These are phyloP conservation scores for Andrena minutula DNA, from an alignment of 2,888 invertebrate species.

Conservation along the genomic window DNA sequence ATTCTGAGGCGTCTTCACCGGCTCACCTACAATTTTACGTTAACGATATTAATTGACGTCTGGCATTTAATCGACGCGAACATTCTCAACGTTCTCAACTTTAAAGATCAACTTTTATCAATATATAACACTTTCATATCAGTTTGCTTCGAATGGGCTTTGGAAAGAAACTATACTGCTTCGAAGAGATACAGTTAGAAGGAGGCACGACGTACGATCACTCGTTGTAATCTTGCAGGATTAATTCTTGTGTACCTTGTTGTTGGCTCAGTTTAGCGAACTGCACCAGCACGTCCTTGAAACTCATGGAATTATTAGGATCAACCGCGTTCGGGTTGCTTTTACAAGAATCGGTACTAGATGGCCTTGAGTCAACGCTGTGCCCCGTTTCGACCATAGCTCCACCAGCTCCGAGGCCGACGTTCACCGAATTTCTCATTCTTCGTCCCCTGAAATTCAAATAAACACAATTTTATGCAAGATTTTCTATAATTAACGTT, in stretches of 20 bases:
- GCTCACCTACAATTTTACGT: constrained; percentile 76
- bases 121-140: neutral
- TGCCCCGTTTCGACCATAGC: constrained; percentile 82
- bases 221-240: neutral
- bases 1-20: constrained; percentile 87
- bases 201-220: too few species aligned
- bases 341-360: constrained; percentile 86
- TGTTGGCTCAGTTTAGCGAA: constrained; percentile 88
- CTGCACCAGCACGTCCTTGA: constrained; percentile 92
- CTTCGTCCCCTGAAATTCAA: constrained; percentile 78
- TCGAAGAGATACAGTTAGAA: too few species aligned
- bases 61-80: too few species aligned
- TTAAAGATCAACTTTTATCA: neutral
- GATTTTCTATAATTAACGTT: neutral
- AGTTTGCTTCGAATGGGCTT: too few species aligned
- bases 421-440: constrained; percentile 83
- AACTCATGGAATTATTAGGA: constrained; percentile 86
- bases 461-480: constrained; percentile 17
- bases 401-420: constrained; percentile 82
- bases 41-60: neutral
- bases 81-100: too few species aligned
- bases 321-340: constrained; percentile 84
- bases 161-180: neutral
- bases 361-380: constrained; percentile 85
- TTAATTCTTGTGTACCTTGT: constrained; percentile 78